Evolutionary conservation across 2,888 invertebrate species (phyloP).

Genomic region (Bruchidius siliquastri): DNA sequence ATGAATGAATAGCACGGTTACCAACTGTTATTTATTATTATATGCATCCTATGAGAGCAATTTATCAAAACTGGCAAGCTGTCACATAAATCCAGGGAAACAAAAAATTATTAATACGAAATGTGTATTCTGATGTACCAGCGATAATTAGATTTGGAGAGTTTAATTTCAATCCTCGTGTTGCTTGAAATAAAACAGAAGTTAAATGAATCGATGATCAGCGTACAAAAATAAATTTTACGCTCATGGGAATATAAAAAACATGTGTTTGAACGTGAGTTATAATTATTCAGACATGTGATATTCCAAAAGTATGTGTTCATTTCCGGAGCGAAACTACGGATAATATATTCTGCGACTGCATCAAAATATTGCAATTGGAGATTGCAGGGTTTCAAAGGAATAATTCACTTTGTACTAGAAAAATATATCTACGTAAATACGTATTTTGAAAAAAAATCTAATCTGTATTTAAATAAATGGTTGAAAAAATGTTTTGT

Average conservation of each 20-base stretch:
- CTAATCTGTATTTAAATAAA: too few relatives aligned
- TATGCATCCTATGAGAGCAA: neutral
- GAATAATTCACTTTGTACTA: too few relatives aligned
- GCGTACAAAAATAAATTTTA: neutral
- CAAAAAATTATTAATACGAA: neutral
- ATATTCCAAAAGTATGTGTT: neutral
- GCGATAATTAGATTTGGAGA: neutral
- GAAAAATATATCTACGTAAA: too few relatives aligned
- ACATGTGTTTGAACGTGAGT: neutral
- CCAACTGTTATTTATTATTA: neutral
- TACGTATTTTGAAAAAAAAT: too few relatives aligned
- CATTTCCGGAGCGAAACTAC: too few relatives aligned
- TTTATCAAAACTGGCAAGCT: neutral
- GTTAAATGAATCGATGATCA: neutral
- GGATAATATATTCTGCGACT: too few relatives aligned
- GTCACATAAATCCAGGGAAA: neutral
- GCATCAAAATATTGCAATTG: too few relatives aligned
- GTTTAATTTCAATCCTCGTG: neutral
- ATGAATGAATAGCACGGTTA: too few relatives aligned
- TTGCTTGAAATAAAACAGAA: neutral
- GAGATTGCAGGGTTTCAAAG: too few relatives aligned
- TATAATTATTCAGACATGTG: neutral
- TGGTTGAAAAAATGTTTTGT: too few relatives aligned
- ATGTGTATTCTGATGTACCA: neutral
- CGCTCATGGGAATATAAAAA: neutral